phyloP scores from a whole-genome alignment of 2,797 vertebrate species.

The Loris lydekkerianus region DNA sequence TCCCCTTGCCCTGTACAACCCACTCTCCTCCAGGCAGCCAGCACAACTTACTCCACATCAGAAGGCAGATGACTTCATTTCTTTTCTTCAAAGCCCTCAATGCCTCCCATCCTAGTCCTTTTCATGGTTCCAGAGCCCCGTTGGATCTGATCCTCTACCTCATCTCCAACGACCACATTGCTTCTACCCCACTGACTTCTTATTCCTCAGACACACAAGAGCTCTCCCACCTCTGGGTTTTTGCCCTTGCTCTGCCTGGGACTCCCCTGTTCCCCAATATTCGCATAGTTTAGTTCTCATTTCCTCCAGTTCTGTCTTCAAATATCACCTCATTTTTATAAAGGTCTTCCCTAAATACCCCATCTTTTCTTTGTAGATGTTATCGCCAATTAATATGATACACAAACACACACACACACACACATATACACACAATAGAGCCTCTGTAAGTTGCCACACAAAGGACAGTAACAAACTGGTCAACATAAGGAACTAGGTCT shows the following conservation, averaged over 20 bases:
- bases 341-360: not conserved
- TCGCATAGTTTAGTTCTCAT: not conserved
- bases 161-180: too few relatives aligned
- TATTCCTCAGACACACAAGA: not conserved
- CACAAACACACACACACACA: too few relatives aligned
- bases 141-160: not conserved
- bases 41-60: not conserved
- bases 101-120: not conserved
- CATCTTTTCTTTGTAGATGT: not conserved
- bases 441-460: too few relatives aligned
- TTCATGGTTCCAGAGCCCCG: not conserved
- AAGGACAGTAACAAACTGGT: too few relatives aligned
- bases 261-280: rapidly evolving
- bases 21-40: not conserved
- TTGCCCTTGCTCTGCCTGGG: not conserved
- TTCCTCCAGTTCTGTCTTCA: not conserved
- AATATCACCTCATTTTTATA: not conserved
- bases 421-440: not conserved
- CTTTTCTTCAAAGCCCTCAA: not conserved
- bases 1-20: too few relatives aligned
- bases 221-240: not conserved
- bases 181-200: not conserved
- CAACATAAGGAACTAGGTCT: too few relatives aligned
- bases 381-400: not conserved
- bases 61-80: not conserved